These are phyloP conservation scores for Bicyclus anynana DNA, from an alignment of 1,140 invertebrate genomes.

Conservation along the genomic window DNA sequence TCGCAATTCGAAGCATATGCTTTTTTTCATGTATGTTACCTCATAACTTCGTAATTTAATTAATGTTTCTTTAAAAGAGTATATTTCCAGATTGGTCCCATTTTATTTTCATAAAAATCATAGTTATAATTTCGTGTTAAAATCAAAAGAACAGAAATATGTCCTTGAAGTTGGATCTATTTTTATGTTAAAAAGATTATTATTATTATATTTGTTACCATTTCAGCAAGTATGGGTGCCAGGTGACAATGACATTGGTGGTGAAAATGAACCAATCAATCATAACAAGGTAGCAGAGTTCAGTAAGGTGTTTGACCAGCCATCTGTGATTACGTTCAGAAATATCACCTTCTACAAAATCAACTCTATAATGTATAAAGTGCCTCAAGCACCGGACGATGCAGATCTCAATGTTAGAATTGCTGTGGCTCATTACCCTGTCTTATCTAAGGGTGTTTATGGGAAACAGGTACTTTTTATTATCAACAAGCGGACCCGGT, in stretches of 20 bases:
- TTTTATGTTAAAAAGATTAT: too few species aligned
- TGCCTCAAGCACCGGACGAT: conserved; percentile 50
- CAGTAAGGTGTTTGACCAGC: conserved; percentile 85
- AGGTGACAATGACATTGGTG: conserved; percentile 97
- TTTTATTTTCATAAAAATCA: too few species aligned
- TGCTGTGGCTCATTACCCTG: conserved; percentile 84
- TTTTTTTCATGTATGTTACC: background rate
- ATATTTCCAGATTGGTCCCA: too few species aligned
- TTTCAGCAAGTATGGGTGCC: conserved; percentile 90
- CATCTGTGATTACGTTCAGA: conserved; percentile 80
- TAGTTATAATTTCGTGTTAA: too few species aligned
- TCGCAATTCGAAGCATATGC: too few species aligned
- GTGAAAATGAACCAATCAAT: conserved; percentile 89
- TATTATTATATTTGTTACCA: too few species aligned
- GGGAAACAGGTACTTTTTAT: conserved; percentile 80
- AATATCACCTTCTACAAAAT: conserved; percentile 82
- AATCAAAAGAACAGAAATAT: too few species aligned
- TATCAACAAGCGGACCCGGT: too few species aligned
- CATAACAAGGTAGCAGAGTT: conserved; percentile 86
- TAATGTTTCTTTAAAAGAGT: too few species aligned
- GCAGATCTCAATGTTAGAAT: conserved; percentile 78
- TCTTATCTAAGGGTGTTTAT: conserved; percentile 81
- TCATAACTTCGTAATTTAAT: too few species aligned
- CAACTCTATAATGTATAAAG: conserved; percentile 81
- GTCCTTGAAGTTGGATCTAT: too few species aligned